Evolutionary conservation across 2,113 vertebrate genomes (phyloP).

Genomic region (Euleptes europaea): DNA sequence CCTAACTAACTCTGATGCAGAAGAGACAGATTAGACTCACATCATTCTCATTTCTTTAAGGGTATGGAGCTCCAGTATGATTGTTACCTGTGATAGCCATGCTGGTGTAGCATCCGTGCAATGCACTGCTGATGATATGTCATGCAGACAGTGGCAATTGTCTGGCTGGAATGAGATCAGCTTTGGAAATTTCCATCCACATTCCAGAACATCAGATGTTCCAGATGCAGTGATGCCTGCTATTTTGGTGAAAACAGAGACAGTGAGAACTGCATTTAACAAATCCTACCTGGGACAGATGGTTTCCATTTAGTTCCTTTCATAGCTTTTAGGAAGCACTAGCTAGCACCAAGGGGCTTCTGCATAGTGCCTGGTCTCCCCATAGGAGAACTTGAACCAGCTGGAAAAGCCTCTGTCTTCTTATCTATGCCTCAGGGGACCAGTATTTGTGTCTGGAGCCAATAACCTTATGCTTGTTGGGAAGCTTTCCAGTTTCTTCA

Average conservation of each 20-base stretch:
- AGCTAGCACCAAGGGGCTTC: background rate
- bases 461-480: conserved; percentile 1
- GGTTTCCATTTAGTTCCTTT: background rate
- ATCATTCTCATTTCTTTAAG: no score
- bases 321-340: background rate
- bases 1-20: background rate
- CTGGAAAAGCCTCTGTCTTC: background rate
- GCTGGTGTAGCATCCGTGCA: background rate
- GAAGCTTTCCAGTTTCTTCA: background rate
- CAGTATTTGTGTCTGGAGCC: background rate
- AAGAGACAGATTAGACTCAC: background rate
- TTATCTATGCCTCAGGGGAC: background rate
- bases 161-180: background rate
- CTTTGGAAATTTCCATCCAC: background rate
- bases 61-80: no score
- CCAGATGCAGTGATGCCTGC: background rate
- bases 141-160: no score
- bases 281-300: background rate
- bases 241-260: background rate
- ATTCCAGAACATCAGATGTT: background rate
- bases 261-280: background rate
- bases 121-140: background rate
- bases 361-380: background rate
- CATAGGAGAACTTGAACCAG: background rate
- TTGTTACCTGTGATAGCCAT: background rate